phyloP scores from a whole-genome alignment of 2,797 vertebrate genomes.

The Lycodopsis pacificus region DNA sequence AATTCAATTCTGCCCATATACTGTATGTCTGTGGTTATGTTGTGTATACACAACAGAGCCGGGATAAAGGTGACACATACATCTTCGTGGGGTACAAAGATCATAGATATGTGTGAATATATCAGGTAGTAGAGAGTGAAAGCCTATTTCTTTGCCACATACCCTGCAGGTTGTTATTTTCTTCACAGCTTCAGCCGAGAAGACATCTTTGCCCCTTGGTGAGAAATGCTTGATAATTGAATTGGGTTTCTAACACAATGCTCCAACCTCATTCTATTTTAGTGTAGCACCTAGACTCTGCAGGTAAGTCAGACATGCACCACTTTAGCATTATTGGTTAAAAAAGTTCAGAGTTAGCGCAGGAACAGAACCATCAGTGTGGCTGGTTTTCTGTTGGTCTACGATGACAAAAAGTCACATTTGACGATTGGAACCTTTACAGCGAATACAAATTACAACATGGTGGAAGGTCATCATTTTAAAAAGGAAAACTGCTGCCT shows the following conservation, averaged over 20 bases:
- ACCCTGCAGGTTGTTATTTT: neutral
- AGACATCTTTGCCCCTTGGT: neutral
- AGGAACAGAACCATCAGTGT: neutral
- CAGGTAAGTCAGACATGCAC: neutral
- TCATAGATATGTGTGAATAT: constrained; percentile 16
- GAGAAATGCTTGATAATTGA: neutral
- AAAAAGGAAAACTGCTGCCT: neutral
- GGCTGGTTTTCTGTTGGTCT: neutral
- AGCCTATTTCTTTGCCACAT: neutral
- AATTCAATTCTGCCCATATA: constrained; percentile 33
- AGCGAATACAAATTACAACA: neutral
- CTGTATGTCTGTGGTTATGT: constrained; percentile 8
- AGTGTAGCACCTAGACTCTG: neutral
- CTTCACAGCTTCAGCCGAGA: constrained; percentile 1
- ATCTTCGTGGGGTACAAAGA: constrained; percentile 27
- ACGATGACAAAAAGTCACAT: neutral
- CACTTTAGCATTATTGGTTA: neutral
- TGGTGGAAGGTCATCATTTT: neutral
- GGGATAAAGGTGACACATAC: neutral
- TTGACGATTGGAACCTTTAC: neutral
- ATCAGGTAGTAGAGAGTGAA: neutral
- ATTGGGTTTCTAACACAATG: neutral
- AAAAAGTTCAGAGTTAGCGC: neutral
- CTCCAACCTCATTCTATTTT: neutral
- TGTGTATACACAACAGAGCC: neutral